Evolutionary conservation across 2,113 vertebrate species (phyloP).

Genomic region (Microtus pennsylvanicus): DNA sequence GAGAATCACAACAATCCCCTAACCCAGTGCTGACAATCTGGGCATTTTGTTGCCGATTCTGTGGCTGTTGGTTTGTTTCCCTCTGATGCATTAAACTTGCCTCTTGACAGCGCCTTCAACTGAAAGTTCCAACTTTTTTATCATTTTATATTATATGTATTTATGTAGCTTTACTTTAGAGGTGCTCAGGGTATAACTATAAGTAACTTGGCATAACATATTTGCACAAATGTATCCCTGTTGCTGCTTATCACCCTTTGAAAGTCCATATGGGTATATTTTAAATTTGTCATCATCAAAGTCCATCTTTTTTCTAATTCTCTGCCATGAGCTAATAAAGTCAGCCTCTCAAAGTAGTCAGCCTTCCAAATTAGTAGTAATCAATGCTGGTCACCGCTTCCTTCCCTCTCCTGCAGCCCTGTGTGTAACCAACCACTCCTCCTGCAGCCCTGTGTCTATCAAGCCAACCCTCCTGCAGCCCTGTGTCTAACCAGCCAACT

Average conservation of each 20-base stretch:
- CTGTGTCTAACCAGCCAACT: neutral
- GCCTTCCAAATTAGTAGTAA: neutral
- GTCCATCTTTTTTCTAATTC: neutral
- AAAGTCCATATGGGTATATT: neutral
- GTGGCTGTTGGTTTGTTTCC: neutral
- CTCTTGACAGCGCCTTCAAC: neutral
- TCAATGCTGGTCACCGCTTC: neutral
- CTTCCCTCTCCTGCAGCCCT: neutral
- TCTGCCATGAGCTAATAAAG: neutral
- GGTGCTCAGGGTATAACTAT: neutral
- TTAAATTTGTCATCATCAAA: neutral
- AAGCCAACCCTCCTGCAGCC: neutral
- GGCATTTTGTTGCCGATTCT: neutral
- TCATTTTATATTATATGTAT: neutral
- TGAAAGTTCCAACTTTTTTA: constrained; percentile 36
- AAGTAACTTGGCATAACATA: neutral
- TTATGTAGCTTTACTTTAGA: neutral
- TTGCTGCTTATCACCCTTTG: neutral
- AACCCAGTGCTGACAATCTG: neutral
- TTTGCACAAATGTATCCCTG: neutral
- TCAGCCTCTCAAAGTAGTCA: neutral
- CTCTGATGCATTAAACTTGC: neutral
- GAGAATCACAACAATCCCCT: neutral
- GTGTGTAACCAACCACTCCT: neutral
- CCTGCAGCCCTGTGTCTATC: neutral